Evolutionary conservation across 2,888 invertebrate species (phyloP).

Genomic region (Rhingia campestris): DNA sequence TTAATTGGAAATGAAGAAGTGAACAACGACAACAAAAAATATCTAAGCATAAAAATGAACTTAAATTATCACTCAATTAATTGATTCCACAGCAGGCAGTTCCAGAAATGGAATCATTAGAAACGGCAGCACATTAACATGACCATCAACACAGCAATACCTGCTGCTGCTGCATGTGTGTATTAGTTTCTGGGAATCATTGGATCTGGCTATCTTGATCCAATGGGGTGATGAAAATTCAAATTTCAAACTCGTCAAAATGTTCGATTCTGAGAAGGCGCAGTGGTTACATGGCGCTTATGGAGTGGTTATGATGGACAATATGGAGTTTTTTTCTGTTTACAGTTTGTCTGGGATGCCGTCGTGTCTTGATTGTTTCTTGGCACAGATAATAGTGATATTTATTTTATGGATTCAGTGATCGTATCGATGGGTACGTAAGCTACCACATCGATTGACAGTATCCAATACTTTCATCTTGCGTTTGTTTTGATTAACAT

Average conservation of each 20-base stretch:
- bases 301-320: slow-evolving; percentile 25
- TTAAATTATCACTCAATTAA: slow-evolving; percentile 71
- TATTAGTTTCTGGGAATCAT: slow-evolving; percentile 60
- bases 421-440: too few species aligned
- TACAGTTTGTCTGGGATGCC: not conserved
- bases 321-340: slow-evolving; percentile 18
- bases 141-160: not conserved
- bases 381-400: too few species aligned
- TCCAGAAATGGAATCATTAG: slow-evolving; percentile 5
- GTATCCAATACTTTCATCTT: too few species aligned
- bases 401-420: too few species aligned
- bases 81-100: slow-evolving; percentile 55
- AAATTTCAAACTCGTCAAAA: slow-evolving; percentile 33
- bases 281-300: slow-evolving; percentile 28
- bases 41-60: slow-evolving; percentile 45
- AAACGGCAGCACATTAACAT: not conserved
- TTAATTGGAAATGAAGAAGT: slow-evolving; percentile 68
- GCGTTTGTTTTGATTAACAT: too few species aligned
- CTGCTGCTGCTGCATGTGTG: slow-evolving; percentile 46
- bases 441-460: too few species aligned
- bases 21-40: slow-evolving; percentile 8
- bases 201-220: slow-evolving; percentile 38
- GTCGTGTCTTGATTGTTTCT: slow-evolving; percentile 16
- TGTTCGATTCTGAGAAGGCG: slow-evolving; percentile 37
- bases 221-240: slow-evolving; percentile 48